Evolutionary conservation across 1,140 invertebrate species (phyloP), one percentile per base, ranked within the genome.

Genomic region (Plutomurus gul): DNA sequence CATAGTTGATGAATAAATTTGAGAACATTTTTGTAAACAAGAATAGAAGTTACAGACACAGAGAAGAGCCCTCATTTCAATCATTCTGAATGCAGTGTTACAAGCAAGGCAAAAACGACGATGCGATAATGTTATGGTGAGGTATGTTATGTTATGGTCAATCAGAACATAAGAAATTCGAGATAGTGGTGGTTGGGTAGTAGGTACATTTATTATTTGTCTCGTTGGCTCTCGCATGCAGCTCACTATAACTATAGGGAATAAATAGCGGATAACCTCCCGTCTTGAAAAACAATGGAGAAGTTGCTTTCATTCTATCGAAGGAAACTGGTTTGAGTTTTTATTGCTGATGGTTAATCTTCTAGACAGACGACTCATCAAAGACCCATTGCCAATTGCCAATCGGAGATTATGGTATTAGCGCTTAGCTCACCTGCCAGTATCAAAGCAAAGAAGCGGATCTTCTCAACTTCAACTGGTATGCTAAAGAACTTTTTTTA

Each of bases 331-430:
- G 56, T 65, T 65, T 65, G 3, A 65, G 30, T 65, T 65, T 65
- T 65, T 65, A 65, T 65, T n/a, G 56, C 27, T 65, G 30, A 65
- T 20, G 56, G 56, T 65, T 65, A 65, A 65, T 65, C 25, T 65
- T 65, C 25, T 65, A 65, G 56, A 65, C 56, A 65, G 56, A 65
- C 56, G 56, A 65, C 56, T 65, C 56, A 65, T 65, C 56, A 65
- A 65, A 65, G 56, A 65, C 56, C 30, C 56, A 65, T 65, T 65
- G 56, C 56, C 56, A 65, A 65, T 65, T 65, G 56, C 56, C 56
- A 65, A 65, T 65, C 27, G 56, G 56, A 65, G 25, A 65, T 65
- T 65, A 65, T 65, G 27, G 56, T 30, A 65, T 65, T 65, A 65
- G 30, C 30, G 56, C 56, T 65, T n/a, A 27, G 56, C 56, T 65